Conservation (phyloP, 2,797 vertebrate genomes). For the Otolemur crassicaudatus region DNA sequence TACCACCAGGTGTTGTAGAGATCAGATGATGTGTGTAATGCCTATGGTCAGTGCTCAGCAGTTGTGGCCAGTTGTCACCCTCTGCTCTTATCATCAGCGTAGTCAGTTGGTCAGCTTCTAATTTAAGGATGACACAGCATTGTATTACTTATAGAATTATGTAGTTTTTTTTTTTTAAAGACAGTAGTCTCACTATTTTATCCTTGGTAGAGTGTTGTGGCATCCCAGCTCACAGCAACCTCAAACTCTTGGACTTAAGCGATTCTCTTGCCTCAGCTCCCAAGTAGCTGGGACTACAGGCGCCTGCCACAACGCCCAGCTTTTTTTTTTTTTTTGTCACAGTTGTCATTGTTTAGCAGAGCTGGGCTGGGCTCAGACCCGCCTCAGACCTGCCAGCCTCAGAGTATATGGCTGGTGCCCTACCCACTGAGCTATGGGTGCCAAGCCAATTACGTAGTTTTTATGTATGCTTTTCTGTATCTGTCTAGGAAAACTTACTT, state of each 20-base stretch:
- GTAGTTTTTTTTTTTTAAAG: background rate
- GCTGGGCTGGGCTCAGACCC: too few species aligned
- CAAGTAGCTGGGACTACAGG: too few species aligned
- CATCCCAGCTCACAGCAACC: too few species aligned
- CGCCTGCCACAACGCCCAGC: too few species aligned
- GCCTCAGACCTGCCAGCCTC: too few species aligned
- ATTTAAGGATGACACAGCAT: background rate
- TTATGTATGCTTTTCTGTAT: conserved; percentile 10
- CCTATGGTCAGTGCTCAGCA: background rate
- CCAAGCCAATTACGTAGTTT: background rate
- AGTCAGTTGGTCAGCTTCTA: background rate
- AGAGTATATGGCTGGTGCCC: background rate
- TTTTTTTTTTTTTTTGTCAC: too few species aligned
- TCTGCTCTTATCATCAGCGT: background rate
- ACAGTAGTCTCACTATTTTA: background rate
- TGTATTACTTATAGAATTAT: background rate
- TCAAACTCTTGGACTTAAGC: too few species aligned
- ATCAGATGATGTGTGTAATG: background rate
- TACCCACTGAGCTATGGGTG: too few species aligned
- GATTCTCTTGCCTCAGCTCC: too few species aligned
- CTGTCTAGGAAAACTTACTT: conserved; percentile 18
- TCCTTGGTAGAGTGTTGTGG: background rate
- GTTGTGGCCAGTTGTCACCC: background rate
- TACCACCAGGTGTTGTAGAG: background rate
- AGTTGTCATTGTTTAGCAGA: too few species aligned